A percentile compares a stretch with the other conserved stretches of the same genome.
These are phyloP conservation scores for Platyscelio sp. DNA, from an alignment of 2,888 invertebrate genomes.

Conservation along the genomic window DNA sequence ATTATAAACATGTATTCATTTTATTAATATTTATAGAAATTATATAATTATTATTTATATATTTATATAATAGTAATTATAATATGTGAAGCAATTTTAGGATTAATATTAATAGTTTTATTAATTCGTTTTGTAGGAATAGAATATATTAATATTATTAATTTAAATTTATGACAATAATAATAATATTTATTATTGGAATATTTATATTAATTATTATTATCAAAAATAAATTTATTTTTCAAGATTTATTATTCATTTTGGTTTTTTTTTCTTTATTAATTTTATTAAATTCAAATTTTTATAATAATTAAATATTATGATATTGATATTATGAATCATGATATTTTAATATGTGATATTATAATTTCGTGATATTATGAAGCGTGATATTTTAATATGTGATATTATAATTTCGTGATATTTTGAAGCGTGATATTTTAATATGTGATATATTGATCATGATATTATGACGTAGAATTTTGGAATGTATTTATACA, in stretches of 20 bases:
- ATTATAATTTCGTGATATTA: no score
- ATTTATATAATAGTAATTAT: slow-evolving; percentile 87
- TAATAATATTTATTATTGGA: slow-evolving; percentile 87
- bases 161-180: slow-evolving; percentile 80
- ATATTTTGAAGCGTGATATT: no score
- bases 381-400: no score
- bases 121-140: slow-evolving; percentile 88
- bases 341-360: no score
- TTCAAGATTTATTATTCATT: slow-evolving; percentile 29
- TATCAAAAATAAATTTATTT: slow-evolving; percentile 37
- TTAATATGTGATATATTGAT: no score
- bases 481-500: no score
- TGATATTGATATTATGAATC: no score
- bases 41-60: slow-evolving; percentile 86
- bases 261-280: not conserved
- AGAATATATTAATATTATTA: slow-evolving; percentile 85
- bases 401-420: no score
- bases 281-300: slow-evolving; percentile 13
- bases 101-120: slow-evolving; percentile 88
- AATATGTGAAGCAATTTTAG: slow-evolving; percentile 89
- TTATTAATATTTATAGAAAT: slow-evolving; percentile 87
- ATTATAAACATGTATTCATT: slow-evolving; percentile 86
- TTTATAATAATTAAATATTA: slow-evolving; percentile 20
- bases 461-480: no score
- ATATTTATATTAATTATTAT: slow-evolving; percentile 79